These are phyloP conservation scores for Palloptera scutellata DNA, from an alignment of 2,888 invertebrate species.

Conservation along the genomic window DNA sequence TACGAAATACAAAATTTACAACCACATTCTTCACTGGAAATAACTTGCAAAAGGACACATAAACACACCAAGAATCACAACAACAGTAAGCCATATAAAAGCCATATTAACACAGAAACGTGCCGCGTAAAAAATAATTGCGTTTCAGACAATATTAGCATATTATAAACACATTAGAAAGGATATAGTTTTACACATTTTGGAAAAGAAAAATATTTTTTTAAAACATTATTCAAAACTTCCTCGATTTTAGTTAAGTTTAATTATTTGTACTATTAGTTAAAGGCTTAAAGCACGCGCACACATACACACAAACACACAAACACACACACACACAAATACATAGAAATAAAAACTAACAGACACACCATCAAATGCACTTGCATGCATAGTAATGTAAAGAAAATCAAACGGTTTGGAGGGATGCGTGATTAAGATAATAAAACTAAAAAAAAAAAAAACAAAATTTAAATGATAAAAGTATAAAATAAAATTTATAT, in stretches of 20 bases:
- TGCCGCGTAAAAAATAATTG: conserved; percentile 13
- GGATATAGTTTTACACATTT: conserved; percentile 5
- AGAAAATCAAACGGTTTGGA: conserved; percentile 58
- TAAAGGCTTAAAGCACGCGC: conserved; percentile 19
- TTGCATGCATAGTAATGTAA: conserved; percentile 20
- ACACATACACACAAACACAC: conserved; percentile 36
- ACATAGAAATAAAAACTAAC: too few species aligned
- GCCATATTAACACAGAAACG: background rate
- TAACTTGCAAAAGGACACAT: conserved; percentile 23
- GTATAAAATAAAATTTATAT: conserved; percentile 18
- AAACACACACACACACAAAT: conserved; percentile 31
- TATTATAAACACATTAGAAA: background rate
- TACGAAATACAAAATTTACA: too few species aligned
- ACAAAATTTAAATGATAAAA: conserved; percentile 22
- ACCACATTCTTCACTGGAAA: conserved; percentile 11
- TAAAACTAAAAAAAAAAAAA: conserved; percentile 39
- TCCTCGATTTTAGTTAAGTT: background rate
- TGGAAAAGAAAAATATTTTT: background rate
- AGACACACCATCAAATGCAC: conserved; percentile 32
- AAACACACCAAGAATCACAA: conserved; percentile 32
- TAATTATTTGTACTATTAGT: background rate
- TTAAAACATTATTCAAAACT: conserved; percentile 1
- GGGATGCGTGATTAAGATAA: conserved; percentile 61
- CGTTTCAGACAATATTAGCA: conserved; percentile 50
- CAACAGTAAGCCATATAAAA: background rate